Evolutionary conservation across 1,140 invertebrate species (phyloP).

Genomic region (Dinoponera quadriceps): DNA sequence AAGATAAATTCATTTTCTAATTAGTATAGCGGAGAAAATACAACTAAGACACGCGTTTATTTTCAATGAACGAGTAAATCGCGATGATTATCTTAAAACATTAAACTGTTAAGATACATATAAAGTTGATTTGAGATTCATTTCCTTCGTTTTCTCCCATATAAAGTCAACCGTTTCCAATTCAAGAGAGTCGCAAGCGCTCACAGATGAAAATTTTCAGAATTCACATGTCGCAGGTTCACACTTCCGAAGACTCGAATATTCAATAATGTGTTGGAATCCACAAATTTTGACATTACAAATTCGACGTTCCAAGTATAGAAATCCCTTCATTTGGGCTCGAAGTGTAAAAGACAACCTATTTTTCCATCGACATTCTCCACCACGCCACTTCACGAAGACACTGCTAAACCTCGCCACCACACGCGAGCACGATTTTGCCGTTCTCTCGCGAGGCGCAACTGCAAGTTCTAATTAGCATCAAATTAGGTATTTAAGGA

Average conservation of each 20-base stretch:
- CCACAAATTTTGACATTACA: too few relatives aligned
- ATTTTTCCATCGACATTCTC: not conserved
- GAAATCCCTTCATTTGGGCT: not conserved
- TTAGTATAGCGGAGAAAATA: not conserved
- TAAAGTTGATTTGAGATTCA: not conserved
- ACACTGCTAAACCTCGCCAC: not conserved
- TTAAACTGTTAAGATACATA: not conserved
- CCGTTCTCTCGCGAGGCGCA: conserved; percentile 31
- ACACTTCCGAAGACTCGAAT: not conserved
- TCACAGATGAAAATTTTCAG: not conserved
- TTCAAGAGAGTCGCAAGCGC: not conserved
- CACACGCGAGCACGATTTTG: conserved; percentile 42
- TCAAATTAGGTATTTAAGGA: conserved; percentile 84
- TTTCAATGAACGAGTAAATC: not conserved
- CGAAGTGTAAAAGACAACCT: not conserved
- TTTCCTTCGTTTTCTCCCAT: too few relatives aligned
- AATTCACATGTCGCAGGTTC: not conserved
- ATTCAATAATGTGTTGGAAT: too few relatives aligned
- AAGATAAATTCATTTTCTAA: conserved; percentile 7
- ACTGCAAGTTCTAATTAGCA: conserved; percentile 81
- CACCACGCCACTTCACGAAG: not conserved
- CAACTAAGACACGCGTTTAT: not conserved
- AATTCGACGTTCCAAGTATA: not conserved
- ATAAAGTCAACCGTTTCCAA: not conserved
- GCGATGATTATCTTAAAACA: not conserved